phyloP scores from a whole-genome alignment of 2,888 invertebrate genomes.

The Spialia ferax region DNA sequence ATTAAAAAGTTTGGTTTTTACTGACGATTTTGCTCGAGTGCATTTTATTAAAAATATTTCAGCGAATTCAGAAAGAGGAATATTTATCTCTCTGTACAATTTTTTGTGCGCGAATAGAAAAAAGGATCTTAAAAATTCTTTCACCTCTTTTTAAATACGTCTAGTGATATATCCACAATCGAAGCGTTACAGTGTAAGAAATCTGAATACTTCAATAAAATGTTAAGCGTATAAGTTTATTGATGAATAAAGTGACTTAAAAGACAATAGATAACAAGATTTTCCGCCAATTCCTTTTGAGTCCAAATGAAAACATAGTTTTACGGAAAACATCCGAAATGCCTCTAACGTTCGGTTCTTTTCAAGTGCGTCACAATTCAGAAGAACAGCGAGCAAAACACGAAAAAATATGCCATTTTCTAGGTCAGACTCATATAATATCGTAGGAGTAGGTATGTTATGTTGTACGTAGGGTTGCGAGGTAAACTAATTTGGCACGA shows the following conservation, averaged over 20 bases:
- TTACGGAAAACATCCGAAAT: not conserved
- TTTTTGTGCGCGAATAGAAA: not conserved
- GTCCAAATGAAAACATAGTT: not conserved
- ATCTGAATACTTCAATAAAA: not conserved
- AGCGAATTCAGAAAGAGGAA: not conserved
- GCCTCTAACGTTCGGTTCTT: not conserved
- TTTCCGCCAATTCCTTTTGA: not conserved
- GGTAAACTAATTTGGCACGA: constrained; percentile 71
- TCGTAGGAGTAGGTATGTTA: constrained; percentile 15
- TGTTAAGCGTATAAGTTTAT: not conserved
- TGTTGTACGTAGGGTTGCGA: constrained; percentile 44
- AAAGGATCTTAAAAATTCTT: not conserved
- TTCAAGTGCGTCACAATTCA: constrained; percentile 16
- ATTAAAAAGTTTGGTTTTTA: not conserved
- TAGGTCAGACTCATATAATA: constrained; percentile 41
- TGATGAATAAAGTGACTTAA: no score
- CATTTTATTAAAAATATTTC: constrained; percentile 6
- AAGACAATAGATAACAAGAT: no score
- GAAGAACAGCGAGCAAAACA: constrained; percentile 34
- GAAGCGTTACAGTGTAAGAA: not conserved
- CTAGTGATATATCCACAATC: not conserved
- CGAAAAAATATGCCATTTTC: constrained; percentile 42
- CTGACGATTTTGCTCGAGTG: not conserved
- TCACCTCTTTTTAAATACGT: not conserved
- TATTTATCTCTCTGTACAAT: not conserved